Conservation (phyloP, 2,113 vertebrate species). For the Zosterops lateralis region DNA sequence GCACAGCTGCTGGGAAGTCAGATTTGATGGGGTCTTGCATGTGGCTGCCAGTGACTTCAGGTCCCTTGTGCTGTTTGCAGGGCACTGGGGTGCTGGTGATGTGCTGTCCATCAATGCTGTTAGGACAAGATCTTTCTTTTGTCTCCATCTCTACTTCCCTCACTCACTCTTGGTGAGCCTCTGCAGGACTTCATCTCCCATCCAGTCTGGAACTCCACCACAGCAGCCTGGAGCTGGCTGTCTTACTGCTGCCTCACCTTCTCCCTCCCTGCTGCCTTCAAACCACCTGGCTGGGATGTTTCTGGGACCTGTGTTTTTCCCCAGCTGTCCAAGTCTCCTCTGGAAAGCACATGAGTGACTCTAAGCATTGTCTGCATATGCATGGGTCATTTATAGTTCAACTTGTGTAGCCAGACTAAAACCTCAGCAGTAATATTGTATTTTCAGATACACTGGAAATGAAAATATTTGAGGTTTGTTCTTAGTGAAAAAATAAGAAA, state of each 20-base stretch:
- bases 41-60: background rate
- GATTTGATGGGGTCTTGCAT: background rate
- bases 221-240: background rate
- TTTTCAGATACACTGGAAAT: background rate
- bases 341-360: background rate
- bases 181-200: background rate
- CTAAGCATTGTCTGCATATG: background rate
- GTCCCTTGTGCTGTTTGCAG: background rate
- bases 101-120: background rate
- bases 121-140: background rate
- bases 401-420: background rate
- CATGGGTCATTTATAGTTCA: background rate
- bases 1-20: background rate
- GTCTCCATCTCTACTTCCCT: background rate
- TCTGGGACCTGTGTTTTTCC: background rate
- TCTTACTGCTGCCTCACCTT: background rate
- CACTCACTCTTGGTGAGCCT: background rate
- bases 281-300: background rate
- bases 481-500: background rate
- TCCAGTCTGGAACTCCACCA: background rate
- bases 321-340: background rate
- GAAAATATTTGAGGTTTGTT: background rate
- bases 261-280: background rate
- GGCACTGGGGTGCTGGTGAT: background rate
- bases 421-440: background rate